Percentiles rank a stretch among this genome's conserved stretches.
Evolutionary conservation across 1,140 invertebrate species (phyloP).

Genomic region (Drosophila nikananu): DNA sequence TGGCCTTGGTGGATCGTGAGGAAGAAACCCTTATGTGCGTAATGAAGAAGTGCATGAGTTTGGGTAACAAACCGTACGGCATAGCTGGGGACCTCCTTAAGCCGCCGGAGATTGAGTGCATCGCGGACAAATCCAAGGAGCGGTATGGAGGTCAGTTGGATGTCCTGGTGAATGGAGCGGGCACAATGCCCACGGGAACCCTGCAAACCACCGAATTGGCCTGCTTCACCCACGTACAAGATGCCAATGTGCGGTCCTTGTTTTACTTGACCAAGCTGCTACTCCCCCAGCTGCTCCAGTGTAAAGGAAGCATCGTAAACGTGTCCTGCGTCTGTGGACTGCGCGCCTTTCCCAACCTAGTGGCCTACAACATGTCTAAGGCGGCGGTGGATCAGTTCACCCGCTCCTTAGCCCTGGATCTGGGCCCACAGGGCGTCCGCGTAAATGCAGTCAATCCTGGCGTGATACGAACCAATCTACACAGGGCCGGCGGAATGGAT

Average conservation of each 20-base stretch:
- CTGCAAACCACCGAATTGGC: conserved; percentile 93
- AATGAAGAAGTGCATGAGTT: conserved; percentile 14
- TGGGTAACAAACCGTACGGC: conserved; percentile 21
- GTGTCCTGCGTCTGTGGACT: conserved; percentile 95
- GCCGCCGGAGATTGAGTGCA: conserved; percentile 86
- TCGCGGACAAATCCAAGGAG: conserved; percentile 90
- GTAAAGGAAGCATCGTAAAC: conserved; percentile 95
- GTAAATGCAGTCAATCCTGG: conserved; percentile 95
- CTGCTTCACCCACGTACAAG: conserved; percentile 94
- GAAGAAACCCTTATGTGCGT: conserved; percentile 85
- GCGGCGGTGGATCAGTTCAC: conserved; percentile 96
- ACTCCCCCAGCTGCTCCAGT: conserved; percentile 92
- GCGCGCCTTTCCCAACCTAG: conserved; percentile 90
- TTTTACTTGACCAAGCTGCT: conserved; percentile 94
- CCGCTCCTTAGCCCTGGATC: conserved; percentile 92
- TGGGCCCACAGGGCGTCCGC: conserved; percentile 92
- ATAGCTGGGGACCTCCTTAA: conserved; percentile 68
- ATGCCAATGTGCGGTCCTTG: conserved; percentile 93
- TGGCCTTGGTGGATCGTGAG: conserved; percentile 92
- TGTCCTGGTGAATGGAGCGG: conserved; percentile 95
- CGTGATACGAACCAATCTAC: conserved; percentile 92
- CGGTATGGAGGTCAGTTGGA: conserved; percentile 90
- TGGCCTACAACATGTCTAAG: conserved; percentile 96
- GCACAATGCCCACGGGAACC: conserved; percentile 91
- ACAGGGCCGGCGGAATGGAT: conserved; percentile 90